A percentile compares a stretch with the other conserved stretches of the same genome.
phyloP scores from a whole-genome alignment of 2,113 vertebrate genomes.

The Indri indri region DNA sequence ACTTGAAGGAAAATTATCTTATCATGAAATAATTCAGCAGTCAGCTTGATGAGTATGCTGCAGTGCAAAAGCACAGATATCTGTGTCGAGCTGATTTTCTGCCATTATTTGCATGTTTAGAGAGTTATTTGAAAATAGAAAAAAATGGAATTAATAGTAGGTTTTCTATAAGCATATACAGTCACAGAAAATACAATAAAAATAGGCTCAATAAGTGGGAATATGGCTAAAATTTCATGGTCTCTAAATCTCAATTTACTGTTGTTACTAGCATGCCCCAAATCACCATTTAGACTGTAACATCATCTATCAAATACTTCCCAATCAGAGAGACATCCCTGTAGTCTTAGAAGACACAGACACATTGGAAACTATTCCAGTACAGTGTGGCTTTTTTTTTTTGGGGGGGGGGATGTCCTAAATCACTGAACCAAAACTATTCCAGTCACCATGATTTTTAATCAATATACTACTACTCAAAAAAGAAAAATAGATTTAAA shows the following conservation, averaged over 20 bases:
- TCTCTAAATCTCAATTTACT: conserved; percentile 5
- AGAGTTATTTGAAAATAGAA: conserved; percentile 38
- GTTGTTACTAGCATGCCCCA: neutral
- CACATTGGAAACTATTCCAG: neutral
- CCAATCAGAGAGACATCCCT: neutral
- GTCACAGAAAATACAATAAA: neutral
- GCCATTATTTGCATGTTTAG: conserved; percentile 34
- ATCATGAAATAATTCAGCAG: conserved; percentile 83
- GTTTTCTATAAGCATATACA: neutral
- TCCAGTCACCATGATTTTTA: neutral
- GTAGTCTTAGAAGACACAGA: neutral
- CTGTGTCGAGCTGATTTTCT: conserved; percentile 53
- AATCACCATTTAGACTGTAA: conserved; percentile 30
- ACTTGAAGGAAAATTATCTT: conserved; percentile 84
- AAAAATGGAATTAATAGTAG: conserved; percentile 18
- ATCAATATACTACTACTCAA: neutral
- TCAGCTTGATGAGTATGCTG: conserved; percentile 69
- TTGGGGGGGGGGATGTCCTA: neutral
- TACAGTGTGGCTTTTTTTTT: neutral
- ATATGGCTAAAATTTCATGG: neutral
- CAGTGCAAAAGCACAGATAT: conserved; percentile 46
- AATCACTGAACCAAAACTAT: conserved; percentile 13
- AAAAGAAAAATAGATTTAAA: neutral
- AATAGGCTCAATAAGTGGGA: neutral
- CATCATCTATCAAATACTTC: conserved; percentile 28